These are phyloP conservation scores for Cydia pomonella DNA, from an alignment of 1,140 invertebrate species.

Conservation along the genomic window DNA sequence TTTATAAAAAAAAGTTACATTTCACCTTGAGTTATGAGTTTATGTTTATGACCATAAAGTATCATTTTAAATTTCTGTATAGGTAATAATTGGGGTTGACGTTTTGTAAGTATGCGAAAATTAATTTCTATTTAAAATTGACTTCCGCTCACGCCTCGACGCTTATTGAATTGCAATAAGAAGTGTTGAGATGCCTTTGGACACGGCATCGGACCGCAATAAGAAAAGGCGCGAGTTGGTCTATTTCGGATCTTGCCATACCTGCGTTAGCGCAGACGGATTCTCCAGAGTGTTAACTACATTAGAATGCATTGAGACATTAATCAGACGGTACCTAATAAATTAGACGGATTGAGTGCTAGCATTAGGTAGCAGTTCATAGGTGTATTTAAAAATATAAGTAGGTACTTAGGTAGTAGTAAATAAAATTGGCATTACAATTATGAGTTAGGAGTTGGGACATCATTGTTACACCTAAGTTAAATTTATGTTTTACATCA, in stretches of 20 bases:
- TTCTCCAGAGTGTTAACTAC: slow-evolving; percentile 6
- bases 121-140: neutral
- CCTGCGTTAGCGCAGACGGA: slow-evolving; percentile 8
- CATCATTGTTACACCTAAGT: too few relatives aligned
- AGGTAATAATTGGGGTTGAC: neutral
- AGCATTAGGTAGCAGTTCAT: neutral
- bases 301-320: neutral
- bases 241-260: slow-evolving; percentile 19
- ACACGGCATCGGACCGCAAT: slow-evolving; percentile 14
- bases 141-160: slow-evolving; percentile 8
- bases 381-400: too few relatives aligned
- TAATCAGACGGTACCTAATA: neutral
- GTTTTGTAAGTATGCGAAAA: neutral
- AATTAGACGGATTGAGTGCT: neutral
- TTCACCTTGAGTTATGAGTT: too few relatives aligned
- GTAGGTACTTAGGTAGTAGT: too few relatives aligned
- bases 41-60: too few relatives aligned
- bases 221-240: slow-evolving; percentile 17
- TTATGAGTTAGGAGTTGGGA: too few relatives aligned
- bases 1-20: too few relatives aligned
- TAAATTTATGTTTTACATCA: too few relatives aligned
- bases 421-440: too few relatives aligned
- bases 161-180: slow-evolving; percentile 8
- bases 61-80: too few relatives aligned
- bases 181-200: neutral